Evolutionary conservation across 1,140 invertebrate genomes (phyloP), one percentile per base, ranked within the genome.

Genomic region (Pseudachorutes palmiensis): DNA sequence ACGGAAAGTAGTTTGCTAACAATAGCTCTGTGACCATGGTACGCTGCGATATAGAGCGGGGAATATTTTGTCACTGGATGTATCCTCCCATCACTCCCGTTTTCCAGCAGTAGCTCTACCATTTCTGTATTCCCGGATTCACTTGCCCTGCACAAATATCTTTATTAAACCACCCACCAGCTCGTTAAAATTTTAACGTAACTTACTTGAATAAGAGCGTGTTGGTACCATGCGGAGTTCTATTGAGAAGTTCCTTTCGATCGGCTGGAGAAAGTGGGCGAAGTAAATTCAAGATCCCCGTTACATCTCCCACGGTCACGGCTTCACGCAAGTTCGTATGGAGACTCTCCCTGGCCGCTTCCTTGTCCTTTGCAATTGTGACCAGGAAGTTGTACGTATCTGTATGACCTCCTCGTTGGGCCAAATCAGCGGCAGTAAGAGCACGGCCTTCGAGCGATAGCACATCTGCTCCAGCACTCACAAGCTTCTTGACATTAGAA

Each of bases 41-140:
- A 90, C 75, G 89, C 90, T 5, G 94, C 90, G 60, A 93, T 88
- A 77, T 98, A 96, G 0, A 98, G 79, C 0, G 95, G 92, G 3
- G 91, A 92, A 77, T 97, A 94, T 75, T 90, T 88, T 0, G 92
- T 95, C 5, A 92, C 87, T 5, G 90, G 86, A 81, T 97, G 91
- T 36, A 86, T 86, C 41, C 90, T 82, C 12, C 89, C 90, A 80
- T 95, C 91, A 0, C 92, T 91, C 12, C 90, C 88, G 65, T 87
- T 80, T 16, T 88, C 87, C 33, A 98, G 75, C 29, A 98, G 79
- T 2, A 90, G 77, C 61, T 86, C 81, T 0, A 94, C 91, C 26
- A 94, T 86, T 57, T 89, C 87, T 58, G 86, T 84, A 68, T 88
- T 85, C 0, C 93, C 93, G 67, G 86, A 83, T 79, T 94, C 90